A percentile compares a stretch with the other conserved stretches of the same genome.
These are phyloP conservation scores for Parapristionchus giblindavisi DNA, from an alignment of 2,888 invertebrate genomes.

Conservation along the genomic window DNA sequence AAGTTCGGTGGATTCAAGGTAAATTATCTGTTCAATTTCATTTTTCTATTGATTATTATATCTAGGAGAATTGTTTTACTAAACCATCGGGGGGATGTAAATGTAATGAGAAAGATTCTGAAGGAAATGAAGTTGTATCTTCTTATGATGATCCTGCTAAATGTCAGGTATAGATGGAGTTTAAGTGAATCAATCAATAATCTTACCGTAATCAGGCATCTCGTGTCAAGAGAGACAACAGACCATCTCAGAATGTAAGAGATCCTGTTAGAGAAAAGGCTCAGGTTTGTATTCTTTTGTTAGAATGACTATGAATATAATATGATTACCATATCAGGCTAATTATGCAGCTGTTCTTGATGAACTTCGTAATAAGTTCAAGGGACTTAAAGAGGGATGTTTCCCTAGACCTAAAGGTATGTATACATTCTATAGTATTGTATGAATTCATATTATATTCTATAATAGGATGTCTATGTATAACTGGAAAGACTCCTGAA, in stretches of 20 bases:
- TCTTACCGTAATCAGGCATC: constrained; percentile 38
- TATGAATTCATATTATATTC: constrained; percentile 5
- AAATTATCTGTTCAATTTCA: background rate
- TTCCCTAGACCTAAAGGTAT: constrained; percentile 65
- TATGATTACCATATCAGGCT: constrained; percentile 45
- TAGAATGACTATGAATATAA: background rate
- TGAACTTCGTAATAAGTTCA: constrained; percentile 67
- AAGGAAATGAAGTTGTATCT: constrained; percentile 61
- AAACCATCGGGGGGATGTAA: constrained; percentile 63
- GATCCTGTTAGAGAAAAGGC: constrained; percentile 51
- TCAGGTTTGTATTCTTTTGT: background rate
- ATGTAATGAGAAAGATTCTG: constrained; percentile 63
- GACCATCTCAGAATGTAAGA: constrained; percentile 47
- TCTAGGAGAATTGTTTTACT: constrained; percentile 64
- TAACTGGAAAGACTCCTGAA: constrained; percentile 64
- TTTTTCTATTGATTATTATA: background rate
- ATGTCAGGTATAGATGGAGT: constrained; percentile 47
- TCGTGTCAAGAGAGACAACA: constrained; percentile 35
- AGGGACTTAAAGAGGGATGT: constrained; percentile 66
- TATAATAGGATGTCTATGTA: constrained; percentile 63
- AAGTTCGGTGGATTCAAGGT: constrained; percentile 61
- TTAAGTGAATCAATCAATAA: background rate
- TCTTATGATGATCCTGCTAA: constrained; percentile 58
- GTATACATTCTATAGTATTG: no score
- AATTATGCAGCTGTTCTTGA: constrained; percentile 67